phyloP scores from a whole-genome alignment of 2,888 invertebrate genomes.

The Suillia variegata region DNA sequence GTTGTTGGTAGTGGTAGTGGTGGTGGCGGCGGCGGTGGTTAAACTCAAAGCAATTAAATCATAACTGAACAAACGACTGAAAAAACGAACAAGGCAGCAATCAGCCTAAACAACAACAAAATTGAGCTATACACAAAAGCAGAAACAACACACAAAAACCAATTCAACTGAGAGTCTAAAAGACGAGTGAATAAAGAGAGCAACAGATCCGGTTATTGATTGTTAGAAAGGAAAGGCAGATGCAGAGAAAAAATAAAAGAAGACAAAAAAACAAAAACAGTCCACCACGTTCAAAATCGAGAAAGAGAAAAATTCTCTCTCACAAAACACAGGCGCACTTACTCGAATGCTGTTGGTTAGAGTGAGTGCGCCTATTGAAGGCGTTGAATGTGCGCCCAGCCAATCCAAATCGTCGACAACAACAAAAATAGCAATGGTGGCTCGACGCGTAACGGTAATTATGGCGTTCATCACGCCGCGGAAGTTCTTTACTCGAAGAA shows the following conservation, averaged over 20 bases:
- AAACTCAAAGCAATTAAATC: slow-evolving; percentile 50
- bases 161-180: slow-evolving; percentile 22
- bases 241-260: neutral
- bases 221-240: slow-evolving; percentile 18
- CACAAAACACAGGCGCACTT: too few relatives aligned
- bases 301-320: too few relatives aligned
- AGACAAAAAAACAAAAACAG: neutral
- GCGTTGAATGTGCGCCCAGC: slow-evolving; percentile 32
- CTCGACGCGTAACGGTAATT: slow-evolving; percentile 58
- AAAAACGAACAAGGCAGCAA: slow-evolving; percentile 27
- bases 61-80: slow-evolving; percentile 41
- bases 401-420: slow-evolving; percentile 42
- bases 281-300: neutral
- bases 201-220: slow-evolving; percentile 4
- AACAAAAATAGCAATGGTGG: slow-evolving; percentile 58
- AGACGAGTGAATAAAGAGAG: too few relatives aligned
- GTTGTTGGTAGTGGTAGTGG: too few relatives aligned
- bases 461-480: slow-evolving; percentile 62
- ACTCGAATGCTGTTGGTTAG: too few relatives aligned
- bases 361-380: slow-evolving; percentile 4
- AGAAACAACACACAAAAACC: slow-evolving; percentile 23
- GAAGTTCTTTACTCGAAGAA: too few relatives aligned
- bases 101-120: slow-evolving; percentile 16
- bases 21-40: too few relatives aligned
- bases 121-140: neutral